Percentiles rank a stretch among this genome's conserved stretches.
Conservation (phyloP, 2,888 invertebrate species). For the Tenthredo mesomela region DNA sequence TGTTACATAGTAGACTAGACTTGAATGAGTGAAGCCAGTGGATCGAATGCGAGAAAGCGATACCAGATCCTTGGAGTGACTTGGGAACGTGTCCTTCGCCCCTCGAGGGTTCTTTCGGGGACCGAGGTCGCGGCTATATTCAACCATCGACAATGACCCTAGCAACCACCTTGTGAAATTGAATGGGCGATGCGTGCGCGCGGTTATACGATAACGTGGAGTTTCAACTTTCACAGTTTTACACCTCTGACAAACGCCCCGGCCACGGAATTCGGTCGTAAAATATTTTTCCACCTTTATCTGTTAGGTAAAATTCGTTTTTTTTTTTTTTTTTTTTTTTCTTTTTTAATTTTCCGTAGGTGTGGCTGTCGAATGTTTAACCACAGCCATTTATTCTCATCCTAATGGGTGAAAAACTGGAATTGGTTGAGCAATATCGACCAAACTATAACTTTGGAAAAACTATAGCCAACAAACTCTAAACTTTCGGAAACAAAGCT, state of each 20-base stretch:
- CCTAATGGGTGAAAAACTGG: background rate
- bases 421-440: background rate
- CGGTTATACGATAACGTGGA: constrained; percentile 28
- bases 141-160: constrained; percentile 39
- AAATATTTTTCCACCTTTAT: constrained; percentile 5
- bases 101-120: constrained; percentile 35
- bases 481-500: constrained; percentile 2
- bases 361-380: background rate
- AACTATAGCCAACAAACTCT: background rate
- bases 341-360: background rate
- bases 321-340: too few species aligned
- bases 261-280: background rate
- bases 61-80: constrained; percentile 46
- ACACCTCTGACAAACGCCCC: constrained; percentile 16
- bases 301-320: background rate
- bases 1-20: constrained; percentile 47
- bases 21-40: constrained; percentile 42
- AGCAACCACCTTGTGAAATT: constrained; percentile 44
- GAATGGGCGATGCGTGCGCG: constrained; percentile 42
- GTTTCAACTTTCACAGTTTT: constrained; percentile 21
- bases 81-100: constrained; percentile 32
- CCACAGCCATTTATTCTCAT: background rate
- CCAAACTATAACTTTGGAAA: background rate
- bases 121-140: constrained; percentile 32
- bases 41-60: constrained; percentile 42